Evolutionary conservation across 2,888 invertebrate species (phyloP).

Genomic region (Norana najaformis): DNA sequence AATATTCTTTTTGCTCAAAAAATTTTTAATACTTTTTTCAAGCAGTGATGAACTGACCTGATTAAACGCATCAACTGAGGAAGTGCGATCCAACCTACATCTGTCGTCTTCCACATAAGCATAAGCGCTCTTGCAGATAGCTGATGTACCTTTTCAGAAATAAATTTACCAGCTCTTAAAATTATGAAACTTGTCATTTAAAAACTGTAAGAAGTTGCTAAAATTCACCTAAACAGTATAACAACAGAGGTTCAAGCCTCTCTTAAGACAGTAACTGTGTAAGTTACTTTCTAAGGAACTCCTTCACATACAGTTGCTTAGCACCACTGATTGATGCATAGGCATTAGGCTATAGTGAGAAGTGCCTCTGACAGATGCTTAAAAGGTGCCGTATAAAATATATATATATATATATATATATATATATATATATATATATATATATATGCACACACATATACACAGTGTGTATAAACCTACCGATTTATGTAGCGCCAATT

Average conservation of each 20-base stretch:
- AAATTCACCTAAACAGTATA: background rate
- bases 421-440: background rate
- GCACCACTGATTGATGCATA: background rate
- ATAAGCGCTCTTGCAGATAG: slow-evolving; percentile 57
- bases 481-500: no score
- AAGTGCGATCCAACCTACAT: slow-evolving; percentile 60
- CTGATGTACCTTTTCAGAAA: slow-evolving; percentile 52
- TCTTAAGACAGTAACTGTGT: background rate
- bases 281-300: background rate
- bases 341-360: background rate
- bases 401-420: background rate
- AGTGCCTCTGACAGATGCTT: no score
- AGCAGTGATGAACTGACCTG: slow-evolving; percentile 52
- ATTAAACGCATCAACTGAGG: slow-evolving; percentile 67
- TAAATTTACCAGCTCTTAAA: background rate
- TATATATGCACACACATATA: background rate
- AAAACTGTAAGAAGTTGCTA: background rate
- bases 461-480: no score
- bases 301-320: background rate
- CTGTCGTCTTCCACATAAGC: slow-evolving; percentile 57
- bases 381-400: slow-evolving; percentile 7
- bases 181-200: background rate
- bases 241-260: background rate
- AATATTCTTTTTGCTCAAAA: no score
- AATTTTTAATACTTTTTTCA: no score